Evolutionary conservation across 2,797 vertebrate genomes (phyloP).

Genomic region (Neopelma chrysocephalum): DNA sequence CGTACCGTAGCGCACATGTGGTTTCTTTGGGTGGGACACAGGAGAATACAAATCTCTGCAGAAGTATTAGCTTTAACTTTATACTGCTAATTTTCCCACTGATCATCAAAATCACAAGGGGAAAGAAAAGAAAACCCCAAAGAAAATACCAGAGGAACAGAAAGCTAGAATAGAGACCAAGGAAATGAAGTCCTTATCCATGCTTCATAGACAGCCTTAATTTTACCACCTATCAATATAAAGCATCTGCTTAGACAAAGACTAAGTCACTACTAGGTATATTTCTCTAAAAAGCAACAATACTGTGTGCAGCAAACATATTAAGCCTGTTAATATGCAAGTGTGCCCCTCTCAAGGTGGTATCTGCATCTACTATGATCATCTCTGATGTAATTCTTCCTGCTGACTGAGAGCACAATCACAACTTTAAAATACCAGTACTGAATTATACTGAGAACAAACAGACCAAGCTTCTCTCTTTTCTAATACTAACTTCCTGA

Average conservation of each 20-base stretch:
- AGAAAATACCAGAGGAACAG: background rate
- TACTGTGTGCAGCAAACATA: background rate
- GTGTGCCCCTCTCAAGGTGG: background rate
- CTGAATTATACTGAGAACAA: background rate
- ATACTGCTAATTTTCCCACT: background rate
- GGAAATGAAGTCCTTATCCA: background rate
- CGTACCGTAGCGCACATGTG: rapidly evolving
- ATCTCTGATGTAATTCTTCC: background rate
- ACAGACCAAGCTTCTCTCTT: background rate
- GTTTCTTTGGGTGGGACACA: background rate
- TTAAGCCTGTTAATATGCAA: background rate
- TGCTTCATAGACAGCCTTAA: background rate
- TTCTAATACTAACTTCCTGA: background rate
- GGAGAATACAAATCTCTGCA: background rate
- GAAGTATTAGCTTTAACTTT: background rate
- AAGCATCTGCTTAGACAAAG: background rate
- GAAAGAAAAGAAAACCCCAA: background rate
- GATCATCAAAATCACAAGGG: background rate
- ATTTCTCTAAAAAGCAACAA: background rate
- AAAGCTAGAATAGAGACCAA: background rate
- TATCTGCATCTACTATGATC: background rate
- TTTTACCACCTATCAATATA: background rate
- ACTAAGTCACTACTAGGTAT: background rate
- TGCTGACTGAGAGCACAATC: background rate
- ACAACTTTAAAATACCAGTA: background rate